phyloP scores from a whole-genome alignment of 2,113 vertebrate species.

The Zosterops pallidus region DNA sequence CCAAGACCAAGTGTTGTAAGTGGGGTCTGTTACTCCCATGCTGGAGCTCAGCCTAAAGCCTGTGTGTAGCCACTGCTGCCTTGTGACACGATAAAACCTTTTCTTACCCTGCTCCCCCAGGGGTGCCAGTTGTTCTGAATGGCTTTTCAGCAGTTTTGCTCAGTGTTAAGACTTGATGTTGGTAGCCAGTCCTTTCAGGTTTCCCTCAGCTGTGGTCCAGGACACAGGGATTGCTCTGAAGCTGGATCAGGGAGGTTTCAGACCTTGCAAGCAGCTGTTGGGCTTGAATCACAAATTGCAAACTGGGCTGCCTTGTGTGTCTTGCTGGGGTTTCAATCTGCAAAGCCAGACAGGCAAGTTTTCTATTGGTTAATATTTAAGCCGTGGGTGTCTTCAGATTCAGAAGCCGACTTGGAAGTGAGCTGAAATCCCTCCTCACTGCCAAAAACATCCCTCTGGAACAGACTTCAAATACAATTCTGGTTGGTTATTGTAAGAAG shows the following conservation, averaged over 20 bases:
- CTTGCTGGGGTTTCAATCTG: constrained; percentile 16
- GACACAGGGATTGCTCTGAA: not conserved
- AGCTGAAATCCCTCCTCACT: not conserved
- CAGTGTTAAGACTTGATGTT: not conserved
- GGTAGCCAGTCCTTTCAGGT: not conserved
- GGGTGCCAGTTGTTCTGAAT: not conserved
- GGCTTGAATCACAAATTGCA: not conserved
- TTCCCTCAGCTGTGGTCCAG: not conserved
- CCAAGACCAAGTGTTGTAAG: not conserved
- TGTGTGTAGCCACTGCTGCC: not conserved
- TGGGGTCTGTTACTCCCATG: not conserved
- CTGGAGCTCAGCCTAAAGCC: not conserved
- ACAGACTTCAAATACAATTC: constrained; percentile 34
- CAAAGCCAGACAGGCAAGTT: constrained; percentile 44
- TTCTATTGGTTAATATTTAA: constrained; percentile 25
- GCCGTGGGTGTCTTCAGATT: constrained; percentile 7
- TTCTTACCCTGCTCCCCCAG: not conserved
- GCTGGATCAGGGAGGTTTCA: not conserved
- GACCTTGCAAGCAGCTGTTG: not conserved
- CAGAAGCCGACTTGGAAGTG: not conserved
- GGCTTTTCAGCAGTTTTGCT: not conserved
- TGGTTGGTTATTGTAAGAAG: constrained; percentile 1
- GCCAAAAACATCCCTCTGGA: not conserved
- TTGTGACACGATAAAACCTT: not conserved
- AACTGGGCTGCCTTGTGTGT: not conserved